A percentile compares a stretch with the other conserved stretches of the same genome.
Evolutionary conservation across 2,797 vertebrate species (phyloP).

Genomic region (Pseudochromis fuscus): DNA sequence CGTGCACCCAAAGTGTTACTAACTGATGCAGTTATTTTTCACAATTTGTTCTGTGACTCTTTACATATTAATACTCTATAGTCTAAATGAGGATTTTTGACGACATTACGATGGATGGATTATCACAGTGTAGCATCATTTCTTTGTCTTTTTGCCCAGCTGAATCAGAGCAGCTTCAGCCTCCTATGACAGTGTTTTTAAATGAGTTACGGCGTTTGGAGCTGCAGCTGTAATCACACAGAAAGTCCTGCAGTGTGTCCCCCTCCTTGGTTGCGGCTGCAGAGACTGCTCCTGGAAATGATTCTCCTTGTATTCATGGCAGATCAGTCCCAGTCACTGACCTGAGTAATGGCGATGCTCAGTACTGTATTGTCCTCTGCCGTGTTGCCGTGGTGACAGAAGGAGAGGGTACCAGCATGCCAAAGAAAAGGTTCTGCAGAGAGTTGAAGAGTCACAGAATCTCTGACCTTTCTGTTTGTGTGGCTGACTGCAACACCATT

Average conservation of each 20-base stretch:
- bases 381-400: conserved; percentile 76
- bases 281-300: conserved; percentile 58
- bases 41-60: not conserved
- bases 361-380: conserved; percentile 71
- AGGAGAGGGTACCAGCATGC: conserved; percentile 58
- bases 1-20: too few relatives aligned
- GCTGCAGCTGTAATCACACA: conserved; percentile 42
- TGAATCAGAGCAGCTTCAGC: conserved; percentile 29
- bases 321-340: conserved; percentile 75
- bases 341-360: conserved; percentile 75
- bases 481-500: conserved; percentile 56
- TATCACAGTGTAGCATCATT: not conserved
- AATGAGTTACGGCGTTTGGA: conserved; percentile 19
- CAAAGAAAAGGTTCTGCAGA: conserved; percentile 68
- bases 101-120: not conserved
- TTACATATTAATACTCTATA: not conserved
- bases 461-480: conserved; percentile 73
- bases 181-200: conserved; percentile 19
- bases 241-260: conserved; percentile 20
- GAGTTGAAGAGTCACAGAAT: conserved; percentile 64
- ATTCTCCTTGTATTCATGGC: conserved; percentile 65
- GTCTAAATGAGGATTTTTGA: not conserved
- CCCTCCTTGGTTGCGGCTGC: conserved; percentile 43
- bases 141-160: not conserved
- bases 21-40: too few relatives aligned